A percentile compares a stretch with the other conserved stretches of the same genome.
Conservation (phyloP, 2,113 vertebrate species). For the Odontophorus gujanensis region DNA sequence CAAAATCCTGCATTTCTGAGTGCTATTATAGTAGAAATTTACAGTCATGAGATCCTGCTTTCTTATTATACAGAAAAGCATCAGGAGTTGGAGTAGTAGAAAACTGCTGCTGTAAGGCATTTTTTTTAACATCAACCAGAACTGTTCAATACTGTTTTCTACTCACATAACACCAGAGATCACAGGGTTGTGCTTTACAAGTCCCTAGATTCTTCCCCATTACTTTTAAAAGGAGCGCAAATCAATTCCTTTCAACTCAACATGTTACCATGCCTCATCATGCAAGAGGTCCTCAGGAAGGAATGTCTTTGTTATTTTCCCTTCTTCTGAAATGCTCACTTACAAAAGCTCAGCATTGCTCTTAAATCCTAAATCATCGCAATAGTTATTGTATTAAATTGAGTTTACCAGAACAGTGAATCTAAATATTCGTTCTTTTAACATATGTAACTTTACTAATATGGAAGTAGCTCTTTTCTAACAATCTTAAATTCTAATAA, state of each 20-base stretch:
- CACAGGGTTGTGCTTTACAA: not conserved
- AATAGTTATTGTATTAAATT: not conserved
- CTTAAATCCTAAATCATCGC: not conserved
- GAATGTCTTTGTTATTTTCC: not conserved
- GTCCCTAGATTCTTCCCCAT: not conserved
- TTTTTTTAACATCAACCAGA: not conserved
- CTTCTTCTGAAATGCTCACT: not conserved
- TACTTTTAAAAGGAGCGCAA: not conserved
- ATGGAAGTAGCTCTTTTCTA: not conserved
- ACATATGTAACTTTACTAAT: not conserved
- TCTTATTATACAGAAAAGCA: not conserved
- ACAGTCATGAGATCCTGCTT: not conserved
- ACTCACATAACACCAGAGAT: not conserved
- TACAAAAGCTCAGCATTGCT: not conserved
- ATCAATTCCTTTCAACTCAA: not conserved
- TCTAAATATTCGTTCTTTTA: not conserved
- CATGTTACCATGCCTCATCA: accelerated
- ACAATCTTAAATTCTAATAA: not conserved
- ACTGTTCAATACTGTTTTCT: not conserved
- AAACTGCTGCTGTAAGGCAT: not conserved
- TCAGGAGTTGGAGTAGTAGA: not conserved
- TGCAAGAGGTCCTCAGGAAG: accelerated
- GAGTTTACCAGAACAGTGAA: not conserved
- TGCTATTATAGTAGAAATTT: not conserved
- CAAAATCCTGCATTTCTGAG: not conserved